Evolutionary conservation across 2,797 vertebrate species (phyloP).

Genomic region (Aplochiton taeniatus): DNA sequence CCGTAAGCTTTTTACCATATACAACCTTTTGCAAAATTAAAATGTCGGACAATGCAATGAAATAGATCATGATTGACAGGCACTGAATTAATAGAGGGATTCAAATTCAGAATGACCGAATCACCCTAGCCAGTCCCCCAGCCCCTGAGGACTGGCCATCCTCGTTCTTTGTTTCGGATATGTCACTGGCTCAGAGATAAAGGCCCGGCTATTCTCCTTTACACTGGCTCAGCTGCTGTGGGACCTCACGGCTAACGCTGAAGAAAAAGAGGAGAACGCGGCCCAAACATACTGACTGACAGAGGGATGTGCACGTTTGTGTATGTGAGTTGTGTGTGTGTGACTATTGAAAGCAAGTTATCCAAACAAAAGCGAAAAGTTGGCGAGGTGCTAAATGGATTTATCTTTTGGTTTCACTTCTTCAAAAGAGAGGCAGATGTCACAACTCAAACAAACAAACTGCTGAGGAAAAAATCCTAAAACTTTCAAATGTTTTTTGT

Average conservation of each 20-base stretch:
- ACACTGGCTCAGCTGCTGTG: constrained; percentile 21
- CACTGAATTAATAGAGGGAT: background rate
- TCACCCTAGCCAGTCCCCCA: background rate
- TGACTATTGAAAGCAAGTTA: constrained; percentile 44
- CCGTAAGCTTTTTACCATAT: no score
- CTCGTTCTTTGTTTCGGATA: constrained; percentile 36
- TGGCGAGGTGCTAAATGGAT: constrained; percentile 54
- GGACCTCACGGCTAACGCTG: constrained; percentile 20
- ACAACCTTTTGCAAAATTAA: no score
- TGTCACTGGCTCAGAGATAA: constrained; percentile 9
- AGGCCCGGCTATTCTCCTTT: background rate
- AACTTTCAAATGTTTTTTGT: no score
- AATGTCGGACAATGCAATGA: no score
- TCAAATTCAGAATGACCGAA: background rate
- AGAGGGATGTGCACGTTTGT: background rate
- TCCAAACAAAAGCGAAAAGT: constrained; percentile 50
- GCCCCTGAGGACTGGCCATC: constrained; percentile 35
- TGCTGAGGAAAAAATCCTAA: no score
- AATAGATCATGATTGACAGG: no score
- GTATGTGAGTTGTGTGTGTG: background rate
- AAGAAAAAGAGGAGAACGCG: constrained; percentile 11
- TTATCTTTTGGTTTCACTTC: constrained; percentile 48
- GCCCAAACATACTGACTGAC: no score
- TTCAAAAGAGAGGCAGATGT: constrained; percentile 60
- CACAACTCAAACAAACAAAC: constrained; percentile 54